phyloP scores from a whole-genome alignment of 2,888 invertebrate species.

The Formica aserva region DNA sequence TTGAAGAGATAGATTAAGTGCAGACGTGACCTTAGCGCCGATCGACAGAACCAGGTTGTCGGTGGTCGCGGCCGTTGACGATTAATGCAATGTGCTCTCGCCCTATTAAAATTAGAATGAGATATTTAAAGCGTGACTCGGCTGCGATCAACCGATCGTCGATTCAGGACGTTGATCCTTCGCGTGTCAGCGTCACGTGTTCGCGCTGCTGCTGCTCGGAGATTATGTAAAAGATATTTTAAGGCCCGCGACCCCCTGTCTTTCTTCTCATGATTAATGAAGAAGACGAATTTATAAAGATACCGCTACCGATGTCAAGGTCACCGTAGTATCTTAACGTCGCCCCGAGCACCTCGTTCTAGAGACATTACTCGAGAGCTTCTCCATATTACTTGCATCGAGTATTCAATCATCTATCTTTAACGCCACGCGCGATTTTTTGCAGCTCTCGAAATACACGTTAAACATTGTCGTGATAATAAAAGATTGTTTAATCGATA shows the following conservation, averaged over 20 bases:
- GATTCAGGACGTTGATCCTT: constrained; percentile 68
- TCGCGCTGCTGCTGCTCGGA: constrained; percentile 31
- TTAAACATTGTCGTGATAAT: neutral
- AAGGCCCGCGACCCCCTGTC: constrained; percentile 65
- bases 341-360: constrained; percentile 14
- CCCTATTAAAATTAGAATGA: constrained; percentile 61
- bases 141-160: constrained; percentile 44
- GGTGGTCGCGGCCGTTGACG: constrained; percentile 64
- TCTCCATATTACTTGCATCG: neutral
- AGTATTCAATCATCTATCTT: neutral
- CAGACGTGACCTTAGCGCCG: constrained; percentile 59
- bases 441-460: neutral
- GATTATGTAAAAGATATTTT: constrained; percentile 72
- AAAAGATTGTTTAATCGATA: neutral
- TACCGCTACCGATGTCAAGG: constrained; percentile 58
- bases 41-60: constrained; percentile 56
- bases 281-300: constrained; percentile 67
- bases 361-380: neutral
- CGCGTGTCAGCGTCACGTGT: constrained; percentile 57
- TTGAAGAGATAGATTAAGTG: constrained; percentile 74
- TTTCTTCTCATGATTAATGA: constrained; percentile 71
- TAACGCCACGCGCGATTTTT: neutral
- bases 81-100: constrained; percentile 63
- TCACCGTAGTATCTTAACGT: constrained; percentile 51
- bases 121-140: constrained; percentile 51